Evolutionary conservation across 92 coral and sea anemone species (phyloP).

Genomic region (Porites rus): DNA sequence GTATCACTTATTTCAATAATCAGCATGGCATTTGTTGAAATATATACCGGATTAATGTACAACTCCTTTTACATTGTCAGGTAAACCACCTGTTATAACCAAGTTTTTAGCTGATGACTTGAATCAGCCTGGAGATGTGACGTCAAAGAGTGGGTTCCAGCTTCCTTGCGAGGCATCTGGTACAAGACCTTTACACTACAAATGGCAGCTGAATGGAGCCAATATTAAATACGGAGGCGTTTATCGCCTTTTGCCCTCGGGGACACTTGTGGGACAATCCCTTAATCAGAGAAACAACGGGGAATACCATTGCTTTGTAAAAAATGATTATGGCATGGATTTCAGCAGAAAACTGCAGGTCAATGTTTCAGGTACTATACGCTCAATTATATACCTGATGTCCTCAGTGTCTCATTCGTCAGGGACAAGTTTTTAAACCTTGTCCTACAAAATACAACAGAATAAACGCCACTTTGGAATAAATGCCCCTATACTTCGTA

Average conservation of each 20-base stretch:
- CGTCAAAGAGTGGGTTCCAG: conserved; percentile 4
- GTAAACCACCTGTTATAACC: neutral
- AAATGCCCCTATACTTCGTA: too few relatives aligned
- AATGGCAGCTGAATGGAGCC: conserved; percentile 11
- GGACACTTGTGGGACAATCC: neutral
- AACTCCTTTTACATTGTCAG: neutral
- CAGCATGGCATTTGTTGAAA: too few relatives aligned
- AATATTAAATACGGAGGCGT: neutral
- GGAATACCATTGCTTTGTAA: conserved; percentile 25
- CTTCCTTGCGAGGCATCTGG: conserved; percentile 37
- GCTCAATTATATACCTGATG: neutral
- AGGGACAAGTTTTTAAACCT: too few relatives aligned
- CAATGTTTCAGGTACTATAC: neutral
- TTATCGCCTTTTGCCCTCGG: neutral
- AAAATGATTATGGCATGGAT: conserved; percentile 18
- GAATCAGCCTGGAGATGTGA: conserved; percentile 13
- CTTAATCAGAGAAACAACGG: conserved; percentile 4
- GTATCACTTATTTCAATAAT: too few relatives aligned
- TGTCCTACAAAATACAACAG: too few relatives aligned
- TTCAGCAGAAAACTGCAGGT: conserved; percentile 24
- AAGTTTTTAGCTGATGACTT: neutral
- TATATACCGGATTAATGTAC: neutral
- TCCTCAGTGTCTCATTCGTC: neutral
- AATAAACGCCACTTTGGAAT: too few relatives aligned
- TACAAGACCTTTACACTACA: conserved; percentile 7